Conservation (phyloP, 2,113 vertebrate genomes). For the Candoia aspera region DNA sequence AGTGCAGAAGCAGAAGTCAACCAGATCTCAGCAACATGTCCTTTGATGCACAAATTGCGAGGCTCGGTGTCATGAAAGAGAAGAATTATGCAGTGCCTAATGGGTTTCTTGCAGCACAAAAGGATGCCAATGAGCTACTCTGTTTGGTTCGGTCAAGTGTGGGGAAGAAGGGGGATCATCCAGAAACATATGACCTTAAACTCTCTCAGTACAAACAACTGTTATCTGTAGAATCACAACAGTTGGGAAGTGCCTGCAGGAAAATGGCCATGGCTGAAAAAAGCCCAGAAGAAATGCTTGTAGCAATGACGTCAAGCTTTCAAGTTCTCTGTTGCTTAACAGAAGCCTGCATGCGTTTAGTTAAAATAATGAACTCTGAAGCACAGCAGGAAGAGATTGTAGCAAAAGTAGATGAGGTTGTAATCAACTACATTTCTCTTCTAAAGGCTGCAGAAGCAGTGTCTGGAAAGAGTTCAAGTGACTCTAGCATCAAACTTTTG, state of each 20-base stretch:
- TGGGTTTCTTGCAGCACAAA: constrained; percentile 87
- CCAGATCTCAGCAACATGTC: constrained; percentile 73
- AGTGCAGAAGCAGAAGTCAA: constrained; percentile 60
- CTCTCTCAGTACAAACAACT: constrained; percentile 84
- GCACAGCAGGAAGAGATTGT: constrained; percentile 82
- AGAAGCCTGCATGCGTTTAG: constrained; percentile 93
- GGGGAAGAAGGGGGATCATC: constrained; percentile 73
- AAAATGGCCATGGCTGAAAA: constrained; percentile 88
- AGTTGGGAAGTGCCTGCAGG: constrained; percentile 88
- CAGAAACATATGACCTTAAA: constrained; percentile 77
- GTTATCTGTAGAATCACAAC: constrained; percentile 87
- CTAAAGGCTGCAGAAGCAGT: constrained; percentile 85
- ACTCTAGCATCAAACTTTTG: constrained; percentile 87
- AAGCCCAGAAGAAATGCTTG: constrained; percentile 90
- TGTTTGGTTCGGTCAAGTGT: constrained; percentile 82
- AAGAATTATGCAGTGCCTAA: constrained; percentile 86
- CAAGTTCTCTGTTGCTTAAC: constrained; percentile 92
- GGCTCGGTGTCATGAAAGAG: constrained; percentile 85
- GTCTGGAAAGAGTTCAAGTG: constrained; percentile 78
- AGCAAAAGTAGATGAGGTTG: constrained; percentile 85
- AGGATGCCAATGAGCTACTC: constrained; percentile 91
- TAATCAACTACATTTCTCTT: constrained; percentile 90
- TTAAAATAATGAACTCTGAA: constrained; percentile 85
- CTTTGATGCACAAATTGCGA: constrained; percentile 79
- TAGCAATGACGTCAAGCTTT: constrained; percentile 93